A percentile compares a stretch with the other conserved stretches of the same genome.
Conservation (phyloP, 2,113 vertebrate genomes). For the Hymenochirus boettgeri region DNA sequence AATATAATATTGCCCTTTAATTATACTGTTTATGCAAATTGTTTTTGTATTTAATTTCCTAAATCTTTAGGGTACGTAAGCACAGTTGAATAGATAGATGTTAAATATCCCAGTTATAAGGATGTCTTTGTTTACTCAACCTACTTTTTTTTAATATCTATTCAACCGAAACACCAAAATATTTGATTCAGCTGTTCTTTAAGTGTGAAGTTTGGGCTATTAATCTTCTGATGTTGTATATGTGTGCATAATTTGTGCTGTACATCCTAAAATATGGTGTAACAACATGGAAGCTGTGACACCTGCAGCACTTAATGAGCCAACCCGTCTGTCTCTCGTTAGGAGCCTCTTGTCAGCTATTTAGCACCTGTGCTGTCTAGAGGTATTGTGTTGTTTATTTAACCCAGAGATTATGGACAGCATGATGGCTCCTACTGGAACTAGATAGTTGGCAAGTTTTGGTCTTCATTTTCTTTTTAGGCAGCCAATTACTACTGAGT, state of each 20-base stretch:
- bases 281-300: slow-evolving; percentile 18
- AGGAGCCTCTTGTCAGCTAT: slow-evolving; percentile 31
- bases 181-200: slow-evolving; percentile 21
- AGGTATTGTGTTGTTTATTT: slow-evolving; percentile 40
- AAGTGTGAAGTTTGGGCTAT: slow-evolving; percentile 10
- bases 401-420: slow-evolving; percentile 42
- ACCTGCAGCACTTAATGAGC: slow-evolving; percentile 42
- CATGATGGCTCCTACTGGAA: slow-evolving; percentile 30
- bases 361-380: slow-evolving; percentile 45
- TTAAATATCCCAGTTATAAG: slow-evolving; percentile 13
- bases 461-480: slow-evolving; percentile 31
- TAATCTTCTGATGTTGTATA: slow-evolving; percentile 35
- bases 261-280: slow-evolving; percentile 30
- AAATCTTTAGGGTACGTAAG: too few species aligned
- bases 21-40: too few species aligned
- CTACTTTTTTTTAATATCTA: slow-evolving; percentile 4
- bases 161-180: slow-evolving; percentile 12
- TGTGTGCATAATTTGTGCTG: slow-evolving; percentile 27
- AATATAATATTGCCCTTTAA: too few species aligned
- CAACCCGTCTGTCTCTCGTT: slow-evolving; percentile 19
- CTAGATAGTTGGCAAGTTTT: slow-evolving; percentile 18
- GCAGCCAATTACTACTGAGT: slow-evolving; percentile 20
- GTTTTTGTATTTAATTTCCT: too few species aligned
- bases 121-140: neutral
- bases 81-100: slow-evolving; percentile 5